A percentile compares a stretch with the other conserved stretches of the same genome.
Conservation (phyloP, 2,113 vertebrate species). For the Oncorhynchus gorbuscha region DNA sequence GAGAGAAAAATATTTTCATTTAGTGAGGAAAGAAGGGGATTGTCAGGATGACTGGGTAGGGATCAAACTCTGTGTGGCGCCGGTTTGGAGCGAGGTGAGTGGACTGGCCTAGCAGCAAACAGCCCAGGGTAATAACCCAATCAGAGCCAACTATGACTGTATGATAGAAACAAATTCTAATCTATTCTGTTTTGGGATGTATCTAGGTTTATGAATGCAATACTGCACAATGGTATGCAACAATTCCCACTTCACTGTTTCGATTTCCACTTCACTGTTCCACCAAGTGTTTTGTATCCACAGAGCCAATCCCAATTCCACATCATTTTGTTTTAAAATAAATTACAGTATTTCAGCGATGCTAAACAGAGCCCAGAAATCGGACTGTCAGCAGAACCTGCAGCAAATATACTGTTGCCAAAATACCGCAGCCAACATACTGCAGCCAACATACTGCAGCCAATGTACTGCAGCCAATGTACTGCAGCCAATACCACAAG, state of each 20-base stretch:
- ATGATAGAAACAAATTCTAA: not conserved
- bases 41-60: not conserved
- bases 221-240: too few species aligned
- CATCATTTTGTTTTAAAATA: too few species aligned
- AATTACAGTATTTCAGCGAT: too few species aligned
- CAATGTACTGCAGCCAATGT: not conserved
- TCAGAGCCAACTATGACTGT: not conserved
- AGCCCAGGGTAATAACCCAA: not conserved
- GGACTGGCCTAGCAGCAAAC: not conserved
- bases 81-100: not conserved
- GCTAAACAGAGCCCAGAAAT: too few species aligned
- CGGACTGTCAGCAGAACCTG: too few species aligned
- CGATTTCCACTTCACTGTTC: too few species aligned
- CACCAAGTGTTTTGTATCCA: not conserved
- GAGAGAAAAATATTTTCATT: not conserved
- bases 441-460: not conserved
- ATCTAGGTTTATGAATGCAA: too few species aligned
- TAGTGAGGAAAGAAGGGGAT: not conserved
- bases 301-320: not conserved
- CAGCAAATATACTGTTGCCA: too few species aligned
- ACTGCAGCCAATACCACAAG: not conserved
- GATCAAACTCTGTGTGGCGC: not conserved
- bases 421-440: not conserved
- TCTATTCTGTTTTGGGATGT: not conserved
- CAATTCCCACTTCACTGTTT: too few species aligned